These are phyloP conservation scores for Byasa hedistus DNA, from an alignment of 2,888 invertebrate species.

Conservation along the genomic window DNA sequence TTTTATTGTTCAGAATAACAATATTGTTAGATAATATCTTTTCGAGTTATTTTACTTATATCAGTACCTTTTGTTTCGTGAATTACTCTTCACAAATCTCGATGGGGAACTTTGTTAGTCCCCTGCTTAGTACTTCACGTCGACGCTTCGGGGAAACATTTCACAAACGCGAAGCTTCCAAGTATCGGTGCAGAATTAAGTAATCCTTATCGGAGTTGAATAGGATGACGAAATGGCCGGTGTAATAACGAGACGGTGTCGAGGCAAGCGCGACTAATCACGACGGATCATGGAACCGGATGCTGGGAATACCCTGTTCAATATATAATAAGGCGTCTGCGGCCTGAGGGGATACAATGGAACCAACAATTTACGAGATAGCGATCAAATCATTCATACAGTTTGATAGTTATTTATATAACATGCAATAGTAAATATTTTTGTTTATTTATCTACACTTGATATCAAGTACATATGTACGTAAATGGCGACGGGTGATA, in stretches of 20 bases:
- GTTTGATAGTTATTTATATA: no score
- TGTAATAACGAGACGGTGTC: constrained; percentile 36
- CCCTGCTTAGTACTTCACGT: neutral
- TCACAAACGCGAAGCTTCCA: constrained; percentile 7
- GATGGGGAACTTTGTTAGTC: constrained; percentile 2
- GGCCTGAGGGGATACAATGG: constrained; percentile 3
- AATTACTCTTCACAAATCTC: constrained; percentile 4
- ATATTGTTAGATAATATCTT: neutral
- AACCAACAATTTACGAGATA: constrained; percentile 1
- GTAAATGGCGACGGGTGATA: no score
- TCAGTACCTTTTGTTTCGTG: neutral
- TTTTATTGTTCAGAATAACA: neutral
- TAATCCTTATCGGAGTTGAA: constrained; percentile 31
- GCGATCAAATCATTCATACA: neutral
- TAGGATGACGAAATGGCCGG: constrained; percentile 37
- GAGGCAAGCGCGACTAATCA: constrained; percentile 37
- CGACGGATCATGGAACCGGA: constrained; percentile 40
- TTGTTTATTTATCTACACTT: no score
- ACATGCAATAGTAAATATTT: no score
- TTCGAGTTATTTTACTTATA: neutral
- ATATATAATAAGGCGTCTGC: constrained; percentile 21
- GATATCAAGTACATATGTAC: no score
- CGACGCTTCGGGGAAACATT: neutral
- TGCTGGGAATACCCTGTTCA: constrained; percentile 43
- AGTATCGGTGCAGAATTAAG: constrained; percentile 17